Conservation (phyloP, 2,113 vertebrate genomes). For the Cacatua alba region DNA sequence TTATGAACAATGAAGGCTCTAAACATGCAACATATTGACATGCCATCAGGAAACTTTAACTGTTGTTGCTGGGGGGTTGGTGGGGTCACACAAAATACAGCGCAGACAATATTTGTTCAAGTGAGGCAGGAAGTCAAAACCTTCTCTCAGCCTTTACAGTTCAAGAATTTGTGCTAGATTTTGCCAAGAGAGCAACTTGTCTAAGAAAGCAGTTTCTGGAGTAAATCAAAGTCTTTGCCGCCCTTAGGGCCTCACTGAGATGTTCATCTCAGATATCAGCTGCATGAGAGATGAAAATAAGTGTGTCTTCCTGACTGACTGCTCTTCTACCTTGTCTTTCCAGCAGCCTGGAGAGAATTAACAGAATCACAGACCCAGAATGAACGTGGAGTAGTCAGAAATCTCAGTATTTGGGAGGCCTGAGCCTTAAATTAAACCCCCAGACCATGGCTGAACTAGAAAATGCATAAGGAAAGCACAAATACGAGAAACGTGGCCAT, state of each 20-base stretch:
- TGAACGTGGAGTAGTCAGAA: background rate
- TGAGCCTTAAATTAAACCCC: background rate
- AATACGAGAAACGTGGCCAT: background rate
- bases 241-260: conserved; percentile 27
- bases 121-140: background rate
- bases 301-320: background rate
- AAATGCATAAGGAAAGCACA: background rate
- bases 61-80: background rate
- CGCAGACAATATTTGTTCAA: background rate
- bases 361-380: background rate
- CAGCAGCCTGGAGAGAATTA: background rate
- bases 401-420: background rate
- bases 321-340: background rate
- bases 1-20: background rate
- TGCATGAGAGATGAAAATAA: conserved; percentile 11
- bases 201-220: conserved; percentile 52
- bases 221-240: conserved; percentile 28
- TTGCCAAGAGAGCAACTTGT: conserved; percentile 1
- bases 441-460: background rate
- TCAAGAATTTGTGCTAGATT: background rate
- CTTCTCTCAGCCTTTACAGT: background rate
- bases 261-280: conserved; percentile 32
- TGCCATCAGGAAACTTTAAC: background rate
- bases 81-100: background rate
- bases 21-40: conserved; percentile 18